Base-by-base conservation (phyloP, 2,888 invertebrate genomes). In the Alloscopus bannaensis region DNA sequence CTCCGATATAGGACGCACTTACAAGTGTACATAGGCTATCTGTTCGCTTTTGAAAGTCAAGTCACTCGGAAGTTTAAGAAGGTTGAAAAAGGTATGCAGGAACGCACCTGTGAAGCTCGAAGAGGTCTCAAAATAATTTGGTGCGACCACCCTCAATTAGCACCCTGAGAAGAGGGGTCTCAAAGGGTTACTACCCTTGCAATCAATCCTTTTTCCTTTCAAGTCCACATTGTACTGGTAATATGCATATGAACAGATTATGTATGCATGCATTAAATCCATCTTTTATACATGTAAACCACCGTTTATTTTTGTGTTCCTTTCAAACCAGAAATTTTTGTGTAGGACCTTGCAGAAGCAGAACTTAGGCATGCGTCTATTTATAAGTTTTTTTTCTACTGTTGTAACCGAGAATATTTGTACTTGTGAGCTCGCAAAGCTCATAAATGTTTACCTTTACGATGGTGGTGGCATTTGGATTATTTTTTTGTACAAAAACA, bases 91-190 rank as follows among this genome's bases (percentile, higher is more conserved):
- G 69, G 59, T 69, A 69, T 68, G 50, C 40, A 47, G 22, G 16
- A 60, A 62, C 28, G 52, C 75, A 75, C 75, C 75, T 75, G 75
- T 59, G 16, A 11, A 59, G 40, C 50, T 52, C 28, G 29, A 29
- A 68, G 4, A 66, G 66, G 70, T 77, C 70, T 77, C 65, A 73
- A 81, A 84, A 83, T 82, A 82, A 83, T 83, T 82, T 83, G 82
- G 81, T 80, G 75, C 79, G 84, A 82, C 83, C 83, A 84, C 85
- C 80, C 82, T 85, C 84, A 85, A 85, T 84, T 85, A 85, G 85
- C 81, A 84, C 83, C 83, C 81, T 83, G 77, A 78, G 81, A 83
- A 80, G 76, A 81, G 69, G 78, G 75, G 77, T 66, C 70, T 78
- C 73, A 76, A 80, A 83, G 82, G 83, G 83, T 82, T 83, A 75